These are phyloP conservation scores for Pangasianodon hypophthalmus DNA, from an alignment of 2,113 vertebrate genomes.

Conservation along the genomic window DNA sequence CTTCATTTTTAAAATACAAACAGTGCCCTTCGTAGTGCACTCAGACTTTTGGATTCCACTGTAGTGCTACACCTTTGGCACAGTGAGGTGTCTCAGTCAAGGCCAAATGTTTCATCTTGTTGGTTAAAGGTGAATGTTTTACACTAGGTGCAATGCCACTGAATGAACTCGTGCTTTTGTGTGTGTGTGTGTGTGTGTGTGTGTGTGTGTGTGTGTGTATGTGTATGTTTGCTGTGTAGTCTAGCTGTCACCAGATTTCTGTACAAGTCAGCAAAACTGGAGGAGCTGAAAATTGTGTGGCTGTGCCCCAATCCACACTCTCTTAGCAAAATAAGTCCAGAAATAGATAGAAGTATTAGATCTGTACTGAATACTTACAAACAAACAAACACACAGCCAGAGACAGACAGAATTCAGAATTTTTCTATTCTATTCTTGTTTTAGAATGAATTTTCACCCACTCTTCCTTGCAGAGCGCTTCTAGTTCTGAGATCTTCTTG, in stretches of 20 bases:
- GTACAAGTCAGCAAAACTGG: neutral
- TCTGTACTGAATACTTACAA: neutral
- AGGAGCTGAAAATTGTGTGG: neutral
- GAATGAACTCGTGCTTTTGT: neutral
- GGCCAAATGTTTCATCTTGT: neutral
- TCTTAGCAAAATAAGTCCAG: neutral
- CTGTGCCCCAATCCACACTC: neutral
- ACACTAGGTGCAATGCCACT: neutral
- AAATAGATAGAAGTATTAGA: neutral
- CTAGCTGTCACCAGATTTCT: neutral
- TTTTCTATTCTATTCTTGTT: neutral
- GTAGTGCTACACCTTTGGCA: neutral
- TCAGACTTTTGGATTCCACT: neutral
- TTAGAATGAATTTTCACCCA: neutral
- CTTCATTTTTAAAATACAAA: neutral
- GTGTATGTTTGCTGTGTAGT: neutral
- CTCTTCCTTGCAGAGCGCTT: neutral
- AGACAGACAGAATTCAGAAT: neutral
- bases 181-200: slow-evolving; percentile 7
- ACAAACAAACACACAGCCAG: neutral
- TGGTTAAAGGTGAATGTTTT: neutral
- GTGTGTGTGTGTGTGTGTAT: neutral
- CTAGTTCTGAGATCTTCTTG: neutral
- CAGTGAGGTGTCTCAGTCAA: neutral
- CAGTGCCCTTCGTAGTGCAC: neutral